These are phyloP conservation scores for Coreoperca whiteheadi DNA, from an alignment of 2,113 vertebrate species.

Conservation along the genomic window DNA sequence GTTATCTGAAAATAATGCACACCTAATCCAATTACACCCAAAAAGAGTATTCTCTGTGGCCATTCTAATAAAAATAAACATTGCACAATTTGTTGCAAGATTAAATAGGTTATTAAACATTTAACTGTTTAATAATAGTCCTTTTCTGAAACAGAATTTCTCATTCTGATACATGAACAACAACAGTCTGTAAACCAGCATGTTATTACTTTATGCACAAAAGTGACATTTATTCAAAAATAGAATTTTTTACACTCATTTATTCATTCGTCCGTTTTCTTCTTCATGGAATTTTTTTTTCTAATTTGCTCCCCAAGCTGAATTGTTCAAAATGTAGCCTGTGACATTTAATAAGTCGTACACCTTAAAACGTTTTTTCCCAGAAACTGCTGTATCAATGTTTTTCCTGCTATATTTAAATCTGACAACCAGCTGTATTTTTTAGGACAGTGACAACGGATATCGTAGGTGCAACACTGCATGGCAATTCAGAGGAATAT, in stretches of 20 bases:
- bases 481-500: not conserved
- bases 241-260: not conserved
- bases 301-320: not conserved
- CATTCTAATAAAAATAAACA: too few relatives aligned
- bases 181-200: too few relatives aligned
- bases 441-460: not conserved
- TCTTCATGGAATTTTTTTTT: not conserved
- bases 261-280: not conserved
- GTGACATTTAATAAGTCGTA: not conserved
- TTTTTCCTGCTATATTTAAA: not conserved
- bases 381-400: not conserved
- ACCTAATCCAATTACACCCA: too few relatives aligned
- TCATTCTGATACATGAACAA: too few relatives aligned
- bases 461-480: not conserved
- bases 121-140: not conserved
- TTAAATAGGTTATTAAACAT: not conserved
- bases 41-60: too few relatives aligned
- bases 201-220: too few relatives aligned
- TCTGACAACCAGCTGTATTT: conserved; percentile 1
- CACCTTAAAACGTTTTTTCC: not conserved
- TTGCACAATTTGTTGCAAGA: not conserved
- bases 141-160: too few relatives aligned
- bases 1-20: too few relatives aligned
- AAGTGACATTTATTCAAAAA: too few relatives aligned
- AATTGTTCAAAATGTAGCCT: not conserved